Evolutionary conservation across 2,113 vertebrate genomes (phyloP).

Genomic region (Takifugu bimaculatus): DNA sequence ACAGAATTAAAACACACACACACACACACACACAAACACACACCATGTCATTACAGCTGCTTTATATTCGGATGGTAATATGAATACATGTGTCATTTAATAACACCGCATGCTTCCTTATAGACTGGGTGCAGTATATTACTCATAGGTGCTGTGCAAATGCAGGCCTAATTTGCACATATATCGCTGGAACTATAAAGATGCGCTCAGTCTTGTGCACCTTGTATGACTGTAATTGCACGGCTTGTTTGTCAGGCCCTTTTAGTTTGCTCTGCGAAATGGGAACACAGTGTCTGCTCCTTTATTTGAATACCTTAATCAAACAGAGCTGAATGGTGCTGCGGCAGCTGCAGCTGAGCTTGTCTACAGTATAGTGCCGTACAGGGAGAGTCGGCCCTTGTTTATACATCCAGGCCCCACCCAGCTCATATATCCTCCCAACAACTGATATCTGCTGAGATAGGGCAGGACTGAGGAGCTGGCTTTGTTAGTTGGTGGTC

Average conservation of each 20-base stretch:
- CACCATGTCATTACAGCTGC: slow-evolving; percentile 40
- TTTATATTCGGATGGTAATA: slow-evolving; percentile 44
- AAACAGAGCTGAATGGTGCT: slow-evolving; percentile 60
- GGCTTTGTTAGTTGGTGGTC: slow-evolving; percentile 69
- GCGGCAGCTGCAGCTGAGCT: slow-evolving; percentile 32
- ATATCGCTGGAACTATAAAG: slow-evolving; percentile 17
- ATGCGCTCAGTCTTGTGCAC: slow-evolving; percentile 13
- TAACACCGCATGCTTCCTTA: slow-evolving; percentile 28
- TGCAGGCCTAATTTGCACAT: slow-evolving; percentile 1
- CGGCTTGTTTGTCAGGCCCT: slow-evolving; percentile 28
- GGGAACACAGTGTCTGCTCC: slow-evolving; percentile 57
- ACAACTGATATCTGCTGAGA: slow-evolving; percentile 70
- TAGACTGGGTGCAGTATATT: slow-evolving; percentile 3
- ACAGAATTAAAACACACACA: slow-evolving; percentile 4
- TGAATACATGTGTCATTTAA: slow-evolving; percentile 29
- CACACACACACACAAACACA: no score
- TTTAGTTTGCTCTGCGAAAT: slow-evolving; percentile 56
- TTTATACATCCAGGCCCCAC: slow-evolving; percentile 66
- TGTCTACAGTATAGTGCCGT: slow-evolving; percentile 46
- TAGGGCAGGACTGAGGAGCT: slow-evolving; percentile 62
- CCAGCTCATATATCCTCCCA: slow-evolving; percentile 73
- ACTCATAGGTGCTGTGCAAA: background rate
- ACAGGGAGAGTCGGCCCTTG: slow-evolving; percentile 51
- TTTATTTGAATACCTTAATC: slow-evolving; percentile 75
- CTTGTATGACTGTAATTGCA: slow-evolving; percentile 30